Evolutionary conservation across 2,797 vertebrate species (phyloP).

Genomic region (Danio kyathit): DNA sequence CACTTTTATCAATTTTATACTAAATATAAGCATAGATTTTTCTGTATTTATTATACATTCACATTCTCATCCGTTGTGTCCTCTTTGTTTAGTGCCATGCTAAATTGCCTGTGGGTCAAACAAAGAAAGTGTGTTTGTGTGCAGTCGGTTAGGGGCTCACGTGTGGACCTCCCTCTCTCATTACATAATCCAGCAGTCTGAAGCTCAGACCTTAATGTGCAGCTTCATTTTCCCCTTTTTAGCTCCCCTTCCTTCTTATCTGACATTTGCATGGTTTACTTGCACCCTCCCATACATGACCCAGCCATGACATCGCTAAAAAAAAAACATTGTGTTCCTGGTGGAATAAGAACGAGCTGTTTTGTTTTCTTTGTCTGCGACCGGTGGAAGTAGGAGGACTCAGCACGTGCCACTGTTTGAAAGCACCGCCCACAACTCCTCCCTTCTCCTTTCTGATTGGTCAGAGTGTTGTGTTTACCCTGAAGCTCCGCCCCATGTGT

Average conservation of each 20-base stretch:
- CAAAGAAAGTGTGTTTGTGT: conserved; percentile 63
- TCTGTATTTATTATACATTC: not conserved
- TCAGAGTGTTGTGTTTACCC: conserved; percentile 72
- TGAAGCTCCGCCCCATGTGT: conserved; percentile 60
- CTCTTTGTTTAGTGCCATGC: conserved; percentile 33
- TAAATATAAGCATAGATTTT: not conserved
- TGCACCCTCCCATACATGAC: conserved; percentile 38
- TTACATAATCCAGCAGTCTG: conserved; percentile 67
- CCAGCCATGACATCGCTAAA: conserved; percentile 55
- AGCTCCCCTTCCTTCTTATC: conserved; percentile 11
- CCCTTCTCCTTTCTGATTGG: conserved; percentile 70
- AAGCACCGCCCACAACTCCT: conserved; percentile 40
- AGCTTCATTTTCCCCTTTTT: conserved; percentile 32
- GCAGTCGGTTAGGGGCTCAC: conserved; percentile 63
- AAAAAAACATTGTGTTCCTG: conserved; percentile 73
- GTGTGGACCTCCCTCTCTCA: conserved; percentile 67
- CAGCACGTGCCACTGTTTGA: conserved; percentile 55
- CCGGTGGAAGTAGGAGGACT: conserved; percentile 42
- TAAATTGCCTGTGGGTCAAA: conserved; percentile 50
- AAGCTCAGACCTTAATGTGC: conserved; percentile 18
- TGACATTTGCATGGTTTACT: not conserved
- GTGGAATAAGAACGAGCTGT: conserved; percentile 67
- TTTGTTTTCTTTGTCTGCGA: conserved; percentile 49
- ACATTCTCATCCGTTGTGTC: not conserved
- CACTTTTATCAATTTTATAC: no score